Percentiles rank a stretch among this genome's conserved stretches.
Evolutionary conservation across 2,797 vertebrate genomes (phyloP).

Genomic region (Platyrinchus mystaceus): DNA sequence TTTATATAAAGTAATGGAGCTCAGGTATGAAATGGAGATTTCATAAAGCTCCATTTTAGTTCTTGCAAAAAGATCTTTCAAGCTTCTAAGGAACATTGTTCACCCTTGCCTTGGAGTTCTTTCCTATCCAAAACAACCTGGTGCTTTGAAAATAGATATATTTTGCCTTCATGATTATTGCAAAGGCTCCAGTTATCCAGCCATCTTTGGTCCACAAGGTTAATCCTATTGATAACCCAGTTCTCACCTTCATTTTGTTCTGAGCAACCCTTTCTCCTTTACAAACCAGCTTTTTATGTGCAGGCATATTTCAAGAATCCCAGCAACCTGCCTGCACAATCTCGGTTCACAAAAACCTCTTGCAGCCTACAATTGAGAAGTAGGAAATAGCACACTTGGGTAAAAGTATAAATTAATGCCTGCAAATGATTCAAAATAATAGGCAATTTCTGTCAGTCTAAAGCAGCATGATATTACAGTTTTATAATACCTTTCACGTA

Average conservation of each 20-base stretch:
- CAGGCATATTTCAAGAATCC: not conserved
- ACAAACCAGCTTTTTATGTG: not conserved
- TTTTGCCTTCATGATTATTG: not conserved
- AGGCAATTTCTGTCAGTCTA: not conserved
- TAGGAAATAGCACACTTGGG: not conserved
- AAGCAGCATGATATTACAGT: not conserved
- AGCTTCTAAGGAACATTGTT: not conserved
- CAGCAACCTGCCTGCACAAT: not conserved
- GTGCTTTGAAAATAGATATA: fast-evolving
- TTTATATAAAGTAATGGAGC: not conserved
- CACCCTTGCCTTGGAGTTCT: not conserved
- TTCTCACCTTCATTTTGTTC: not conserved
- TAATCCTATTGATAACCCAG: not conserved
- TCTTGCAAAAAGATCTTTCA: not conserved
- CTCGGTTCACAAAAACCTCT: not conserved
- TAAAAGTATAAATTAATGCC: not conserved
- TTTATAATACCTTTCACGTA: not conserved
- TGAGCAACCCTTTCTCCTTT: not conserved
- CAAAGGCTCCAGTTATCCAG: not conserved
- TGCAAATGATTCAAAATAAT: not conserved
- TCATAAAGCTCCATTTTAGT: not conserved
- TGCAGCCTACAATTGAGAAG: not conserved
- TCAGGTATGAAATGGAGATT: not conserved
- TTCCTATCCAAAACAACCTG: not conserved
- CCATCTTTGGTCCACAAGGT: not conserved